These are phyloP conservation scores for Macrotrachela quadricornifera DNA, from an alignment of 1,140 invertebrate genomes.

Conservation along the genomic window DNA sequence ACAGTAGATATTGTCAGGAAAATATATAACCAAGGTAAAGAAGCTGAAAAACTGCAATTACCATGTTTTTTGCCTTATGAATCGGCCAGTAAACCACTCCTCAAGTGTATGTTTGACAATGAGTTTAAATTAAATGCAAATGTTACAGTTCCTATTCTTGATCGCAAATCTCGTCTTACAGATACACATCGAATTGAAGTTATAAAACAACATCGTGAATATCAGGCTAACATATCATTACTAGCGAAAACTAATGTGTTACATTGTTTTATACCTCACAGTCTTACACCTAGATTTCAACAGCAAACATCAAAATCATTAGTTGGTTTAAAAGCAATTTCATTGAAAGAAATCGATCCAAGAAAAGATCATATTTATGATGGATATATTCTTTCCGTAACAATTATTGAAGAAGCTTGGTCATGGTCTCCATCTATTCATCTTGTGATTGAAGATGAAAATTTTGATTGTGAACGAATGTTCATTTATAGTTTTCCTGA, in stretches of 20 bases:
- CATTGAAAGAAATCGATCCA: not conserved
- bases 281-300: no score
- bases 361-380: not conserved
- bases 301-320: no score
- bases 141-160: no score
- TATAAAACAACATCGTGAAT: no score
- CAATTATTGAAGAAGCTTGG: not conserved
- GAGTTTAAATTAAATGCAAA: no score
- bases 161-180: no score
- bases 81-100: not conserved
- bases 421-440: not conserved
- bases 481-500: not conserved
- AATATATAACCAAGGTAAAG: not conserved
- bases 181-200: no score
- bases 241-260: no score
- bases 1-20: not conserved
- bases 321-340: no score
- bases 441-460: not conserved
- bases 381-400: not conserved
- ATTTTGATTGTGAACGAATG: not conserved
- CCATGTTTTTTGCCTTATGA: constrained; percentile 2
- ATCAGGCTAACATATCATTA: no score
- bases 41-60: not conserved
- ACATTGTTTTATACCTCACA: no score
- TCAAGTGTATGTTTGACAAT: no score